phyloP scores from a whole-genome alignment of 1,140 invertebrate species.

The Bombyx mandarina region DNA sequence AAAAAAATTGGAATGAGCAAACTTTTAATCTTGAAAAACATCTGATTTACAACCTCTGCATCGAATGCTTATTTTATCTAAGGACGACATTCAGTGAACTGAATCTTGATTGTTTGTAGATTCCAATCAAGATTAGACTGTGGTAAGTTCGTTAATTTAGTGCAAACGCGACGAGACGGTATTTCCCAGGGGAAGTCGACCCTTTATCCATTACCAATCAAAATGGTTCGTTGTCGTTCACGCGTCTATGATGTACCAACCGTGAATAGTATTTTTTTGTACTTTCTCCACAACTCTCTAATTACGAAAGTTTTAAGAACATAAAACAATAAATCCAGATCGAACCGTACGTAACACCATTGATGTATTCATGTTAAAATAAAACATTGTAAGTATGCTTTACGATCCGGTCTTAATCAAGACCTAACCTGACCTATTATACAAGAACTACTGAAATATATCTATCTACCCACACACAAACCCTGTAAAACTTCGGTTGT shows the following conservation, averaged over 20 bases:
- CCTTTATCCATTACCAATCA: slow-evolving; percentile 1
- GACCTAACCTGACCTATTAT: no score
- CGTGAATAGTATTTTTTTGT: background rate
- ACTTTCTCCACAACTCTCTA: slow-evolving; percentile 12
- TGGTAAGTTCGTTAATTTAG: slow-evolving; percentile 17
- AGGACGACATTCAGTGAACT: slow-evolving; percentile 9
- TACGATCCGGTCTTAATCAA: no score
- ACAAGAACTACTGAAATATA: no score
- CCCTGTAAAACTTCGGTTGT: no score
- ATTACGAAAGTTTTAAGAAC: slow-evolving; percentile 6
- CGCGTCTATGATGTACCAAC: background rate
- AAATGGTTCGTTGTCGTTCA: background rate
- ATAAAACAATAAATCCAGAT: background rate
- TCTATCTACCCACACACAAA: no score
- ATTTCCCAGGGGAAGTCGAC: slow-evolving; percentile 37
- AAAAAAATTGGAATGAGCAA: background rate
- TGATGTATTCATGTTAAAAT: no score
- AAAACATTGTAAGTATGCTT: no score
- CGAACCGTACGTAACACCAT: no score
- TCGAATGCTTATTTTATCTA: background rate
- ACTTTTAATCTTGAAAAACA: background rate
- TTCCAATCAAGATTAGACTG: slow-evolving; percentile 44
- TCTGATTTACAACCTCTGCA: background rate
- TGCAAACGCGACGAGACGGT: slow-evolving; percentile 24
- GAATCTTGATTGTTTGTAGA: slow-evolving; percentile 24